A percentile compares a stretch with the other conserved stretches of the same genome.
These are phyloP conservation scores for Lacerta agilis DNA, from an alignment of 2,797 vertebrate species.

Conservation along the genomic window DNA sequence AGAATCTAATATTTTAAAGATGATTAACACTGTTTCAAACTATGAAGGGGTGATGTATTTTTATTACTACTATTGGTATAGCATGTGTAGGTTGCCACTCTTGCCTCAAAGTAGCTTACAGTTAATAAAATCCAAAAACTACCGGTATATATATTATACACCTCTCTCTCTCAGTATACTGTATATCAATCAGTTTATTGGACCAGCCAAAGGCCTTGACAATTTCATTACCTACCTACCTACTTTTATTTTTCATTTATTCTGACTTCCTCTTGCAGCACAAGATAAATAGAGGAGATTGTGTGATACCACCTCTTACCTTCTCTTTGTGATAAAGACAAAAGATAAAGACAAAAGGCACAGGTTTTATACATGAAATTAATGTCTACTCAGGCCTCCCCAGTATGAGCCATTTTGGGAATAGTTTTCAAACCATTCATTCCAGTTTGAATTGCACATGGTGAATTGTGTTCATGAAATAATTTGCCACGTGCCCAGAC, in stretches of 20 bases:
- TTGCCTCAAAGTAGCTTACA: not conserved
- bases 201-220: too few relatives aligned
- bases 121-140: not conserved
- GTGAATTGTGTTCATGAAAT: not conserved
- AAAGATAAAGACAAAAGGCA: not conserved
- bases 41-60: not conserved
- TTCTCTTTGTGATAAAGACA: not conserved
- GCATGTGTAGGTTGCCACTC: too few relatives aligned
- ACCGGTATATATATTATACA: not conserved
- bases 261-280: not conserved
- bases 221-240: too few relatives aligned
- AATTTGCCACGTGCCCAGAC: not conserved
- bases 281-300: not conserved
- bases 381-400: not conserved
- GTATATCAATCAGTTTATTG: too few relatives aligned
- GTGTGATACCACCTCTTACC: not conserved
- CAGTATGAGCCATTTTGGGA: not conserved
- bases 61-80: not conserved
- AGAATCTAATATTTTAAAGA: not conserved
- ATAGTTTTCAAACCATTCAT: not conserved
- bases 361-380: not conserved
- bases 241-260: not conserved
- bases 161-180: not conserved
- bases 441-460: not conserved
- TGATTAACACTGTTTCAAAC: not conserved